Evolutionary conservation across 2,888 invertebrate genomes (phyloP).

Genomic region (Protodeltote pygarga): DNA sequence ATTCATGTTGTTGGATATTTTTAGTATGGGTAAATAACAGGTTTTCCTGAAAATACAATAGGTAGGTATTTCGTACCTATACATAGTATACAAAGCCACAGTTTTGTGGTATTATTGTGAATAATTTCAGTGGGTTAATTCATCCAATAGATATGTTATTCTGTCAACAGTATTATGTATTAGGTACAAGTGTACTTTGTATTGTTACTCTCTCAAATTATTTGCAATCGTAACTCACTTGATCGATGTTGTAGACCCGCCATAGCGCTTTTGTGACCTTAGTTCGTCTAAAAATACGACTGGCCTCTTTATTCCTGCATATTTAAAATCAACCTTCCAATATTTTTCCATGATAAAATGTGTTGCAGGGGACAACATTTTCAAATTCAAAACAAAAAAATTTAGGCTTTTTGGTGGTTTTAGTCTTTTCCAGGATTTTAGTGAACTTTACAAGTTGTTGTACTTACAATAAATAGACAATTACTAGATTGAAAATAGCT

Average conservation of each 20-base stretch:
- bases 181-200: neutral
- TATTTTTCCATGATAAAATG: slow-evolving; percentile 18
- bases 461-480: slow-evolving; percentile 1
- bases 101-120: too few relatives aligned
- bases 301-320: slow-evolving; percentile 43
- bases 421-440: slow-evolving; percentile 17
- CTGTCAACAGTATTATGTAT: neutral
- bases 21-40: too few relatives aligned
- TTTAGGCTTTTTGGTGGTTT: too few relatives aligned
- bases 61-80: too few relatives aligned
- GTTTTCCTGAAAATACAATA: neutral
- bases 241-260: slow-evolving; percentile 33
- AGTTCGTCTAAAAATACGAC: slow-evolving; percentile 34
- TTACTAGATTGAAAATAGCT: too few relatives aligned
- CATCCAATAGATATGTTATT: neutral
- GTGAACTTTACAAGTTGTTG: slow-evolving; percentile 3
- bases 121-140: too few relatives aligned
- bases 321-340: slow-evolving; percentile 36
- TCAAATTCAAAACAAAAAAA: slow-evolving; percentile 14
- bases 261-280: slow-evolving; percentile 19
- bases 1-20: too few relatives aligned
- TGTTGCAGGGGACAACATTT: slow-evolving; percentile 29
- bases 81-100: too few relatives aligned
- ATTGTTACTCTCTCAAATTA: slow-evolving; percentile 19
- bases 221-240: slow-evolving; percentile 27